Evolutionary conservation across 2,797 vertebrate genomes (phyloP), one percentile per base, ranked within the genome.

Genomic region (Knipowitschia caucasica): DNA sequence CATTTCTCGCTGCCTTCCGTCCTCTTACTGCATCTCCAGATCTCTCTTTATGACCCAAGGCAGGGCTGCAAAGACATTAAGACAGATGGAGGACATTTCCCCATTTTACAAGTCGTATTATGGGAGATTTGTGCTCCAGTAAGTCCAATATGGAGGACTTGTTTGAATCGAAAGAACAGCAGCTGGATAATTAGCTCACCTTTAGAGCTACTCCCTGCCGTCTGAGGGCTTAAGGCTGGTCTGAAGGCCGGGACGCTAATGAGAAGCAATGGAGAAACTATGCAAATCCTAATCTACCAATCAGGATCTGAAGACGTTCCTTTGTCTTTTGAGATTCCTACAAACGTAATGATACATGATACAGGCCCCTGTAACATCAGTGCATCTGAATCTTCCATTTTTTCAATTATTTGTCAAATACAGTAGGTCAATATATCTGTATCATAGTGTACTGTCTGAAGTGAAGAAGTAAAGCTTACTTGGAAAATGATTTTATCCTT

Each of bases 191-290:
- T 69, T 60, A 67, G 24, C 36, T 27, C 50, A 24, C n/a, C n/a
- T n/a, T n/a, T 33, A 47, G 36, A 39, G 49, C 52, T 45, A 12
- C 65, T 58, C 38, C 66, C 50, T 52, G 64, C 59, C 50, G 64
- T 21, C 11, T 36, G 36, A 40, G 55, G 56, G 61, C 40, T 50
- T 0, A 39, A 50, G 64, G 67, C 34, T 25, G 50, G 53, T 66
- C 59, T 46, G 52, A 45, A 35, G 14, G 31, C 31, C 10, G 5
- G 29, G 18, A 43, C 30, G 15, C 12, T 35, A 50, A 34, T 50
- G 31, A 50, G 47, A 15, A 15, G 21, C 31, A 25, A 23, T 50
- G 21, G 47, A 23, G 23, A 25, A 35, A 50, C 36, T 50, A 50
- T 50, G 47, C 21, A 3, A 50, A 50, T 50, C n/a, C 9, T 2